Evolutionary conservation across 2,797 vertebrate species (phyloP), one percentile per base, ranked within the genome.

Genomic region (Neosilurus mollespiculum): DNA sequence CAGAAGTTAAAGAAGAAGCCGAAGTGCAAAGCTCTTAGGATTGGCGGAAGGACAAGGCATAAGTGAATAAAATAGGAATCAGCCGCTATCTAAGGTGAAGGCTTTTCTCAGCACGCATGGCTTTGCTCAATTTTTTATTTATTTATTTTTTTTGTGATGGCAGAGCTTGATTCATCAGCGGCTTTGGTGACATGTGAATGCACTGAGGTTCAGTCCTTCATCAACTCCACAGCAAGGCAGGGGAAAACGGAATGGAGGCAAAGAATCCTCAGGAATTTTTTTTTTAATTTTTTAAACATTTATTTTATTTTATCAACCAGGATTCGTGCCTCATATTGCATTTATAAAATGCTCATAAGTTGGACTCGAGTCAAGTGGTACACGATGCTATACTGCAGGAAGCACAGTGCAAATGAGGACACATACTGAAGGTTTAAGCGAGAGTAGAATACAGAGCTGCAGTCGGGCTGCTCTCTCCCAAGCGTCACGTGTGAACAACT

Each of bases 401-500:
- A 72, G 71, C 71, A 82, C 56, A n/a, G 66, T 34, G 43, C 59
- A 67, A 43, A 61, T 49, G 78, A 80, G 78, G 69, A 66, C 43
- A 82, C 58, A 58, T 43, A 54, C 30, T 43, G 30, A 58, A 80
- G 14, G 12, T 51, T 51, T 54, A 30, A 83, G 34, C 15, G 7
- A 70, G 67, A 78, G 49, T 62, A 67, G 71, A 82, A 83, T 20
- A 5, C n/a, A 14, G 18, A 22, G n/a, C 56, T 22, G 43, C 37
- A 15, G 2, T 26, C 16, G 34, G 22, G 6, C 49, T 80, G 12
- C 43, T 37, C 53, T 80, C 70, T 81, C 67, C 71, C 9, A 61
- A 53, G 84, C 86, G 69, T 82, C 51, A 67, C 20, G 26, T 64
- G 26, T 75, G 67, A 51, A 59, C 87, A 67, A 34, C 73, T 81